These are phyloP conservation scores for Antechinus stuartii DNA, from an alignment of 2,113 vertebrate species.

Conservation along the genomic window DNA sequence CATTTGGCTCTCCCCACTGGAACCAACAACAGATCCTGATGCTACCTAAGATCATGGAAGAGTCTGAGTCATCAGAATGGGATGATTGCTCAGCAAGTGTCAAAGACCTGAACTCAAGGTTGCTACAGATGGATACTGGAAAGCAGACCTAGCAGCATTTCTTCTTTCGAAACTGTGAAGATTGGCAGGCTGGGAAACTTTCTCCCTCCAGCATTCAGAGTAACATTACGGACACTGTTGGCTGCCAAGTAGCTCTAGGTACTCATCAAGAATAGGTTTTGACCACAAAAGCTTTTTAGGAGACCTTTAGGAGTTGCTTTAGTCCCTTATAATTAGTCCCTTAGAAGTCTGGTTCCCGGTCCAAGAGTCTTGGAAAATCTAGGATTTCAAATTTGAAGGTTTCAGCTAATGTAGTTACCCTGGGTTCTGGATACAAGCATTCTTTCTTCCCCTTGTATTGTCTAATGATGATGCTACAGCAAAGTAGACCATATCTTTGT, in stretches of 20 bases:
- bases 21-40: slow-evolving; percentile 94
- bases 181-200: slow-evolving; percentile 85
- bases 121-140: slow-evolving; percentile 87
- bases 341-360: not conserved
- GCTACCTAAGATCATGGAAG: slow-evolving; percentile 94
- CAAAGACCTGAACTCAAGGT: slow-evolving; percentile 83
- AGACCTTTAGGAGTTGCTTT: slow-evolving; percentile 90
- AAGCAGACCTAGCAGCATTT: slow-evolving; percentile 89
- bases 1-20: slow-evolving; percentile 93
- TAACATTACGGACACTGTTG: slow-evolving; percentile 87
- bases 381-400: slow-evolving; percentile 20
- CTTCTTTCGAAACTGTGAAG: slow-evolving; percentile 91
- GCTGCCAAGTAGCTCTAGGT: slow-evolving; percentile 87
- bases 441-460: not conserved
- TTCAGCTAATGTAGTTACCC: slow-evolving; percentile 43
- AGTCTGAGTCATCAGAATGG: slow-evolving; percentile 92
- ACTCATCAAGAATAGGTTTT: slow-evolving; percentile 84
- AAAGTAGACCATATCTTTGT: not conserved
- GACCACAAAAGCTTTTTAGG: slow-evolving; percentile 88
- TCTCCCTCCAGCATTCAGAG: slow-evolving; percentile 89
- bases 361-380: not conserved
- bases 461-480: not conserved
- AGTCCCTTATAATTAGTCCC: slow-evolving; percentile 56
- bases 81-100: slow-evolving; percentile 90
- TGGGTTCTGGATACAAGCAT: slow-evolving; percentile 30